Evolutionary conservation across 2,888 invertebrate genomes (phyloP), one percentile per base, ranked within the genome.

Genomic region (Enchytraeus crypticus): DNA sequence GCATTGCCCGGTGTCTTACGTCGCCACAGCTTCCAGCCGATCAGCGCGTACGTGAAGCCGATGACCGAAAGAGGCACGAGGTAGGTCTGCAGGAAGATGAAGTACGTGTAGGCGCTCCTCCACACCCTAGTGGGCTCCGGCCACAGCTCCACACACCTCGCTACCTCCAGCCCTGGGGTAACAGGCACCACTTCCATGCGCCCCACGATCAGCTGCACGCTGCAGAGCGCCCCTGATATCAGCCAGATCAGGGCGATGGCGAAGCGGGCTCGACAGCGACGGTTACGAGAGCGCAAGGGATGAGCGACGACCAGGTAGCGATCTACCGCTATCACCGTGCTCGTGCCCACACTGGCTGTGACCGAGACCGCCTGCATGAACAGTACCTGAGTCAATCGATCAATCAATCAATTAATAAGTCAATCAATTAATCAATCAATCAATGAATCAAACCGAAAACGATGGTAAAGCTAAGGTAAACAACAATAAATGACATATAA

Each of bases 301-400:
- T 69, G 72, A 2, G 68, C 67, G 26, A 76, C 73, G 14, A 73
- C 75, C 64, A 71, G 69, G 59, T 72, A 73, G n/a, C 82, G 74
- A 72, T 82, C 82, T 33, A 82, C 72, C 34, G 81, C 82, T 30
- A 82, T 81, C 33, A 80, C 81, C 62, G 79, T 79, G 56, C 82
- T 78, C n/a, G 82, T 81, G 65, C 77, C 79, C 29, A 82, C 79
- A 62, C 79, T 79, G 18, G 74, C 76, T 1, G 74, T 72, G 27
- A 82, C 82, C n/a, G 79, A 80, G 64, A 78, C 76, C 64, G 77
- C 78, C 70, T 78, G 83, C 73, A 77, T 79, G 71, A 76, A 82
- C 66, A 77, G 77, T 56, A 81, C 82, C 49, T 47, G 49, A 18
- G 11, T 11, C 38, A 38, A n/a, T n/a, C n/a, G n/a, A n/a, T n/a